Evolutionary conservation across 1,140 invertebrate genomes (phyloP).

Genomic region (Bombyx mori): ASM3026992v2 NC_085123.1:14298501-14299000

Average conservation of each 20-base stretch:
- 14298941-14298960: no score
- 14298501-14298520: slow-evolving; percentile 21
- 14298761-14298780: slow-evolving; percentile 55
- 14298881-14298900: no score
- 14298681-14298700: slow-evolving; percentile 38
- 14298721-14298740: slow-evolving; percentile 42
- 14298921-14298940: no score
- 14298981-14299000: no score
- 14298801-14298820: neutral
- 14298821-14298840: neutral
- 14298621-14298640: slow-evolving; percentile 7
- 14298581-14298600: slow-evolving; percentile 12
- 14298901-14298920: no score
- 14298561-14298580: slow-evolving; percentile 15
- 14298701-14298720: slow-evolving; percentile 41
- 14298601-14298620: slow-evolving; percentile 29
- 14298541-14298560: slow-evolving; percentile 20
- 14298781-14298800: slow-evolving; percentile 11
- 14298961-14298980: no score
- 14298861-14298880: neutral
- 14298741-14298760: slow-evolving; percentile 69
- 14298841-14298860: neutral
- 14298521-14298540: slow-evolving; percentile 37
- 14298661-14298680: slow-evolving; percentile 30
- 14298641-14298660: slow-evolving; percentile 18